A percentile compares a stretch with the other conserved stretches of the same genome.
phyloP scores from a whole-genome alignment of 2,113 vertebrate species.

The Campylomormyrus numenius region DNA sequence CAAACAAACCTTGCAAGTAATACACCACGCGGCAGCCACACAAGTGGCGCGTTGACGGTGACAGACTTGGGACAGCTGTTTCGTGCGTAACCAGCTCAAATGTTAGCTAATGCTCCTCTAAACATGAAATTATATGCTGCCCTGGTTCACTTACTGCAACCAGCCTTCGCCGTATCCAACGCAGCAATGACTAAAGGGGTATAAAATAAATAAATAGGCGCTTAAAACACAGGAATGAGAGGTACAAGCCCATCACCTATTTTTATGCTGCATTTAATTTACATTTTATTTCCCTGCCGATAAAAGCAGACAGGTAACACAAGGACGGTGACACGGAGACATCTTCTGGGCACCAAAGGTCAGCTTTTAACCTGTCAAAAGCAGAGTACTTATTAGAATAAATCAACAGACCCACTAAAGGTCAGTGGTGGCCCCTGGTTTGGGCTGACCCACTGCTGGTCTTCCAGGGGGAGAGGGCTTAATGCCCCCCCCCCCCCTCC shows the following conservation, averaged over 20 bases:
- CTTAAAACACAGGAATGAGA: slow-evolving; percentile 36
- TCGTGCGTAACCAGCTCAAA: slow-evolving; percentile 14
- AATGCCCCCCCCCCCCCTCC: background rate
- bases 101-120: slow-evolving; percentile 27
- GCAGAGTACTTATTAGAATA: slow-evolving; percentile 74
- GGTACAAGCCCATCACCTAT: slow-evolving; percentile 71
- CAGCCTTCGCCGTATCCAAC: slow-evolving; percentile 26
- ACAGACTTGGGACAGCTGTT: slow-evolving; percentile 26
- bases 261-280: slow-evolving; percentile 71
- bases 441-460: slow-evolving; percentile 49
- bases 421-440: slow-evolving; percentile 57
- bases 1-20: background rate
- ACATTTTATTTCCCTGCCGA: slow-evolving; percentile 66
- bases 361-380: slow-evolving; percentile 70
- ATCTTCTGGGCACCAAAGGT: slow-evolving; percentile 57
- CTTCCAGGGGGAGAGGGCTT: slow-evolving; percentile 27
- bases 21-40: background rate
- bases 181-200: slow-evolving; percentile 10
- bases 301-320: slow-evolving; percentile 69
- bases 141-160: slow-evolving; percentile 27
- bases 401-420: slow-evolving; percentile 68
- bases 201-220: slow-evolving; percentile 16
- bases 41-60: background rate
- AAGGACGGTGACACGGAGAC: slow-evolving; percentile 63
- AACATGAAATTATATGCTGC: slow-evolving; percentile 30